phyloP scores from a whole-genome alignment of 2,113 vertebrate species.

The Donacobius atricapilla region DNA sequence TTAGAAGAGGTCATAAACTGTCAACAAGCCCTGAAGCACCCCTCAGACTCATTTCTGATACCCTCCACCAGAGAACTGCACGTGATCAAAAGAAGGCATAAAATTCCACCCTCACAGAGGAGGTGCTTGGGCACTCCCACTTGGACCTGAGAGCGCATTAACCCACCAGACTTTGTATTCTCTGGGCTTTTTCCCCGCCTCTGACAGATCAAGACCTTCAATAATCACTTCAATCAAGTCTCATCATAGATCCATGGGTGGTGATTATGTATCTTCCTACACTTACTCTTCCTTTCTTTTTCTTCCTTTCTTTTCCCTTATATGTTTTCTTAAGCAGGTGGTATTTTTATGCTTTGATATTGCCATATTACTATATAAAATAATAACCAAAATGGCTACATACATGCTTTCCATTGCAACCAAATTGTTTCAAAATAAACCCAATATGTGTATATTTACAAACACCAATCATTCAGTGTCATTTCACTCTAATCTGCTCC shows the following conservation, averaged over 20 bases:
- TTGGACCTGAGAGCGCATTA: neutral
- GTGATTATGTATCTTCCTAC: neutral
- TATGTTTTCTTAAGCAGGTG: rapidly evolving
- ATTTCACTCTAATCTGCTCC: neutral
- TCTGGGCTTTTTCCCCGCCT: neutral
- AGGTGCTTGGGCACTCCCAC: neutral
- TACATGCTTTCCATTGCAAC: neutral
- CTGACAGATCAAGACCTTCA: neutral
- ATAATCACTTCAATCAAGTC: neutral
- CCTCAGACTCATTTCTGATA: neutral
- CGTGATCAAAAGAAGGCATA: rapidly evolving
- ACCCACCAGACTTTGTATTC: neutral
- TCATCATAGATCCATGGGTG: neutral
- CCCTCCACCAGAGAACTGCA: neutral
- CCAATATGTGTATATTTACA: neutral
- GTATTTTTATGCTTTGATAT: neutral
- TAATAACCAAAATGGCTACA: neutral
- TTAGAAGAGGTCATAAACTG: neutral
- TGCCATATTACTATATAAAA: neutral
- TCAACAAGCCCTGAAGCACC: neutral
- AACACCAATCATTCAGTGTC: neutral
- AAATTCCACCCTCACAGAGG: rapidly evolving
- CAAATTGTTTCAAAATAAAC: neutral
- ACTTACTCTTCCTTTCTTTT: neutral
- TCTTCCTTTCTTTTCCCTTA: neutral